Evolutionary conservation across 2,888 invertebrate genomes (phyloP).

Genomic region (Tubulanus polymorphus): DNA sequence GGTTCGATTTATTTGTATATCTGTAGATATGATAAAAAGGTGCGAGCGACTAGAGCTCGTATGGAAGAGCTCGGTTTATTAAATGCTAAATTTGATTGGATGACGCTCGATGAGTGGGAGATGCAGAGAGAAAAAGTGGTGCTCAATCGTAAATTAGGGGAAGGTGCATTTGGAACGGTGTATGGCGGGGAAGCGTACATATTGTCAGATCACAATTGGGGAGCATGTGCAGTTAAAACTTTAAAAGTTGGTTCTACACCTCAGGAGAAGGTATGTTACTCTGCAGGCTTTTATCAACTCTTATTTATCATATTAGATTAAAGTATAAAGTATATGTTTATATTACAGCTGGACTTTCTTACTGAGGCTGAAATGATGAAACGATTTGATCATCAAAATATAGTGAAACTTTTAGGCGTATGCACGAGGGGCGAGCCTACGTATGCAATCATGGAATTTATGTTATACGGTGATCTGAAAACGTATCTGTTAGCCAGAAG

Average conservation of each 20-base stretch:
- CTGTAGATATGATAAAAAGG: constrained; percentile 63
- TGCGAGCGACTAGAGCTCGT: constrained; percentile 64
- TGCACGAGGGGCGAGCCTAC: constrained; percentile 83
- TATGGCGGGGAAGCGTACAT: constrained; percentile 84
- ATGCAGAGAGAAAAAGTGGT: constrained; percentile 78
- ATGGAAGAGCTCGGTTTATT: constrained; percentile 69
- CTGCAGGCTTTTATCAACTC: not conserved
- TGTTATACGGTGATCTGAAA: constrained; percentile 86
- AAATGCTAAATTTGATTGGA: constrained; percentile 52
- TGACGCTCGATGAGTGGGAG: constrained; percentile 80
- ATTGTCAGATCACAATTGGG: constrained; percentile 64
- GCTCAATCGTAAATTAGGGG: constrained; percentile 59
- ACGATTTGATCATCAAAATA: constrained; percentile 83
- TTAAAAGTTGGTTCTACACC: constrained; percentile 76
- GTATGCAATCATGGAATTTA: constrained; percentile 89
- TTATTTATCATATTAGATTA: not conserved
- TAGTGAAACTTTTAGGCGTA: constrained; percentile 78
- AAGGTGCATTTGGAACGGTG: constrained; percentile 89
- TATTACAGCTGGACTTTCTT: constrained; percentile 69
- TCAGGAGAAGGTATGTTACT: constrained; percentile 66
- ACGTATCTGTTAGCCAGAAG: constrained; percentile 80
- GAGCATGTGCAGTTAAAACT: constrained; percentile 66
- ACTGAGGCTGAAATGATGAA: constrained; percentile 94
- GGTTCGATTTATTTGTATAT: not conserved
- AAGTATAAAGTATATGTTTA: not conserved